Base-by-base conservation (phyloP, 1,140 invertebrate species). In the Drosophila rhopaloa region DNA sequence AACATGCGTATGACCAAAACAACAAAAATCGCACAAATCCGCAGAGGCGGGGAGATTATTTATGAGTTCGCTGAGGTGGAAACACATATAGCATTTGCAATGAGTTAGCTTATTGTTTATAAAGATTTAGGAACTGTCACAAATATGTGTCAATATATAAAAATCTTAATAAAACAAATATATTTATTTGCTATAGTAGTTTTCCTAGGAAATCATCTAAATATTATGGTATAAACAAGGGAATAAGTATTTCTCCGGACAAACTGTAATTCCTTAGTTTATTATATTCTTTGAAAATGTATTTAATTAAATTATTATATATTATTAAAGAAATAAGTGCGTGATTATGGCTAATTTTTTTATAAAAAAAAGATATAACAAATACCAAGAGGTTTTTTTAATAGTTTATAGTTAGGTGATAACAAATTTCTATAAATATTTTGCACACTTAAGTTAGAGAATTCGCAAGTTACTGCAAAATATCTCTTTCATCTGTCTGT, bases 61-160 rank as follows among this genome's bases (percentile, higher is more conserved):
- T 82, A 82, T 48, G 79, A 55, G 79, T 70, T 82, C 76, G 66
- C 46, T 46, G 70, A 65, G 79, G 56, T 63, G 62, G 78, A 76
- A 67, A 57, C 65, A 48, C 60, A 71, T 61, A 47, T 50, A 51
- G 77, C 72, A 71, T 70, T 55, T 38, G 19, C 65, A 77, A 78
- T 77, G 65, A 62, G 75, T 63, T 40, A 13, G 32, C 50, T 48
- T 53, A 41, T 41, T 57, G 65, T 68, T 68, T 68, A 65, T 65
- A 78, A 41, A 70, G 51, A 57, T 70, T 70, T 70, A 57, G 65
- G 35, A 72, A 63, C 54, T 63, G 58, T 48, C 70, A 62, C 16
- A 71, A 19, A 43, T 37, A 29, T 41, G 1, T 46, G 43, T 38
- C 51, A 14, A 50, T 47, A 47, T 56, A 70, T 35, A 40, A 50